Evolutionary conservation across 2,113 vertebrate genomes (phyloP), one percentile per base, ranked within the genome.

Genomic region (Corvus moneduloides): DNA sequence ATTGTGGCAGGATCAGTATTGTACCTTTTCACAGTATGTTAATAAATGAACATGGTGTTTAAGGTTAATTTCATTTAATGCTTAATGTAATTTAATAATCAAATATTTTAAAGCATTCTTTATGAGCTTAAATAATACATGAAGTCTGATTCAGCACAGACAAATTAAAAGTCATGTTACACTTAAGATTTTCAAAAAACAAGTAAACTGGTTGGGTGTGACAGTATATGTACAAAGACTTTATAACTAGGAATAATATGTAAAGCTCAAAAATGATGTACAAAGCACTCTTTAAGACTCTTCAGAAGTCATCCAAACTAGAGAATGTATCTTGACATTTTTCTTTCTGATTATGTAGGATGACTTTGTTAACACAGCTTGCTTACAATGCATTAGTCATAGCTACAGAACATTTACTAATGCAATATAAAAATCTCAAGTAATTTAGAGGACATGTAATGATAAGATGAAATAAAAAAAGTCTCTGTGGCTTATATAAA

Each of bases 361-460:
- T 3, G 37, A 75, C 74, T 95, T 39, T 72, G 20, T 88, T 61
- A 90, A 87, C 55, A 78, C 19, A 82, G 69, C 52, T 93, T 93
- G 59, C 37, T 92, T 84, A 89, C 30, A 95, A 94, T 93, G 64
- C 89, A 94, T 90, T 87, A 35, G 61, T 86, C 89, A 94, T 11
- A 93, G 82, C 80, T 91, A 94, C n/a, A 92, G 84, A 8, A 97
- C 49, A 62, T 49, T 90, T 67, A 77, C n/a, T 96, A 90, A 76
- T 91, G 44, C 62, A 95, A 82, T 89, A 92, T 92, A 97, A 97
- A 83, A 75, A 75, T 79, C 79, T 97, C 88, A 93, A 95, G 79
- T 97, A 67, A 71, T 93, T 94, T 67, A 89, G 81, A 91, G 66
- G 78, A 91, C 84, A 82, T 11, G 11, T 90, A 95, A 91, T 93